Conservation (phyloP, 1,140 invertebrate genomes). For the Drosophila orosa region DNA sequence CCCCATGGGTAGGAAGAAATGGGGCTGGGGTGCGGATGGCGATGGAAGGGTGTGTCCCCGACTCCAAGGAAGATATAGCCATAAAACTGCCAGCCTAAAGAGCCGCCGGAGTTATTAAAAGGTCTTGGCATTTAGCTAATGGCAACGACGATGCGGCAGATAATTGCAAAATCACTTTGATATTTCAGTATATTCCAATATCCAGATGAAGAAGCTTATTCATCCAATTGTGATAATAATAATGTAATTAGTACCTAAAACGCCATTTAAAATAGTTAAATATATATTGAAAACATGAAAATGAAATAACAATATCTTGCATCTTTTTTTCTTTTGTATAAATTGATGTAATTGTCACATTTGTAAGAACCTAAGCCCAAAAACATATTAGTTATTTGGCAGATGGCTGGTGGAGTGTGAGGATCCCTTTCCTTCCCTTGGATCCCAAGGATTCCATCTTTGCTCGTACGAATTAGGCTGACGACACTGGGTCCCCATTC, state of each 20-base stretch:
- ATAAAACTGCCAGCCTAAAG: constrained; percentile 25
- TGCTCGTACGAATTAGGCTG: neutral
- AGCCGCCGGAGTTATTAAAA: constrained; percentile 8
- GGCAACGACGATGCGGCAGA: constrained; percentile 12
- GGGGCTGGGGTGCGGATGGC: neutral
- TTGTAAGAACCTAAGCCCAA: neutral
- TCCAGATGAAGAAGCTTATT: neutral
- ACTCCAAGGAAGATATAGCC: constrained; percentile 35
- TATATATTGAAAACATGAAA: no score
- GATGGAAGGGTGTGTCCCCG: constrained; percentile 2
- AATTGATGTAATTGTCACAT: neutral
- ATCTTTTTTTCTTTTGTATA: neutral
- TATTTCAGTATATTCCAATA: neutral
- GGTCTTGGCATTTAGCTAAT: constrained; percentile 45
- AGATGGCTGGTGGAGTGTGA: neutral
- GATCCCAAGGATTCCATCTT: constrained; percentile 7
- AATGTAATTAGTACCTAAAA: no score
- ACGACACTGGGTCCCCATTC: constrained; percentile 9
- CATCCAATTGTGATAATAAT: neutral
- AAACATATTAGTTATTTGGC: neutral
- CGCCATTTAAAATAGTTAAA: no score
- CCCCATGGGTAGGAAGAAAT: constrained; percentile 13
- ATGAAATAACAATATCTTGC: neutral
- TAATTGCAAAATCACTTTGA: constrained; percentile 26
- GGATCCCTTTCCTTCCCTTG: neutral